A percentile compares a stretch with the other conserved stretches of the same genome.
Evolutionary conservation across 37 sponge, comb jelly and placozoan species (phyloP).

Genomic region (Ianthella basta): DNA sequence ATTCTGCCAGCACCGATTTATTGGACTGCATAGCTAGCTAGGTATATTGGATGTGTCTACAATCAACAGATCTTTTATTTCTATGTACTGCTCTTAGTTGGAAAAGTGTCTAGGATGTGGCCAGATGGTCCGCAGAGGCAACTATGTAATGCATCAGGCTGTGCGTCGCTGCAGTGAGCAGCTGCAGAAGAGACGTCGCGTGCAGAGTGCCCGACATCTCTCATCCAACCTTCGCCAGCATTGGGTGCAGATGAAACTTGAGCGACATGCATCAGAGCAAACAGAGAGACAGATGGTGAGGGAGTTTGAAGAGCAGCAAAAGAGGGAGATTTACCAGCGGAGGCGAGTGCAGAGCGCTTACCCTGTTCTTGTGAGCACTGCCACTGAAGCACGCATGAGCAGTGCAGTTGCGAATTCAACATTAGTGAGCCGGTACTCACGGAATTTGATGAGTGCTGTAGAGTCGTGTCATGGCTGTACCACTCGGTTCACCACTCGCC

Average conservation of each 20-base stretch:
- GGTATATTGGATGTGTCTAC: no score
- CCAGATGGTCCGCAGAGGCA: neutral
- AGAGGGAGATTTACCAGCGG: neutral
- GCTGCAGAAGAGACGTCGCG: constrained; percentile 55
- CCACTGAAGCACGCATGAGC: constrained; percentile 57
- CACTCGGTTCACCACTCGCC: constrained; percentile 52
- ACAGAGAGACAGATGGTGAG: constrained; percentile 55
- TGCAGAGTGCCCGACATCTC: constrained; percentile 54
- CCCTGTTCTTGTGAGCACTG: constrained; percentile 50
- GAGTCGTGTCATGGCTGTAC: constrained; percentile 58
- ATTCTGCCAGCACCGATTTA: no score
- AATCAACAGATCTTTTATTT: neutral
- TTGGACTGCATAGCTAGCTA: no score
- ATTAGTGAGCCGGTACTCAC: constrained; percentile 54
- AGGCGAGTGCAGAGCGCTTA: constrained; percentile 61
- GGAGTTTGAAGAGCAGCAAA: constrained; percentile 40
- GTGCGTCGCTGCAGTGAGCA: constrained; percentile 71
- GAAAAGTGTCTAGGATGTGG: constrained; percentile 29
- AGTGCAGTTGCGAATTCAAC: constrained; percentile 47
- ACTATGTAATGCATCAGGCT: constrained; percentile 49
- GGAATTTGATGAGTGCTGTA: constrained; percentile 52
- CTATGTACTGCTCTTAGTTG: neutral
- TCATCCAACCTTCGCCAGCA: constrained; percentile 48
- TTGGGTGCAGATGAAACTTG: constrained; percentile 44
- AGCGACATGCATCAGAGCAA: constrained; percentile 69